These are phyloP conservation scores for Fragum fragum DNA, from an alignment of 2,888 invertebrate genomes.

Conservation along the genomic window DNA sequence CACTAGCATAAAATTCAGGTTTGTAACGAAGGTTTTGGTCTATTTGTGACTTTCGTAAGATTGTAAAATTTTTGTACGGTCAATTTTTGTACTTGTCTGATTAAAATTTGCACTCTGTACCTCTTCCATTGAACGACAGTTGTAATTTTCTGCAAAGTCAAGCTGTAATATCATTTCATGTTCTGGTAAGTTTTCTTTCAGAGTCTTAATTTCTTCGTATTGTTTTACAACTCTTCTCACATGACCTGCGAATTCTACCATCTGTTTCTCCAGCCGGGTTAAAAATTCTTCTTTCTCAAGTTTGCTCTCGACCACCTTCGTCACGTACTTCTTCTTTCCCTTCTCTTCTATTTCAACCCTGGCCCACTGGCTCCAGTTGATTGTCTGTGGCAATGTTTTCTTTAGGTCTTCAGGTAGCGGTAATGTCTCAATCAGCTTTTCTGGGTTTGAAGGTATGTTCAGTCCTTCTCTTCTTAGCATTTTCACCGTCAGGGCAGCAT, in stretches of 20 bases:
- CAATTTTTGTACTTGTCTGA: slow-evolving; percentile 53
- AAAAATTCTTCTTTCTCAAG: slow-evolving; percentile 26
- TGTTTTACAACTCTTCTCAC: slow-evolving; percentile 49
- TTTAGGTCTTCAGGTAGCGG: slow-evolving; percentile 10
- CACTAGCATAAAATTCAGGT: too few relatives aligned
- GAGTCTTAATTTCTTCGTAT: slow-evolving; percentile 36
- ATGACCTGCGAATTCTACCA: slow-evolving; percentile 54
- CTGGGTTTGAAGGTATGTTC: slow-evolving; percentile 24
- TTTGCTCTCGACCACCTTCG: slow-evolving; percentile 30
- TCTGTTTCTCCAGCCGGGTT: slow-evolving; percentile 32
- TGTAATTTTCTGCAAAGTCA: slow-evolving; percentile 61
- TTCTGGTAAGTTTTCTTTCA: slow-evolving; percentile 37
- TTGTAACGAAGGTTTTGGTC: too few relatives aligned
- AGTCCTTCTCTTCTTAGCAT: slow-evolving; percentile 35
- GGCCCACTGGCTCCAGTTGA: slow-evolving; percentile 41
- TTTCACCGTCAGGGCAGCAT: slow-evolving; percentile 44
- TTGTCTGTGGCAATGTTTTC: slow-evolving; percentile 21
- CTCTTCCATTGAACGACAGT: slow-evolving; percentile 48
- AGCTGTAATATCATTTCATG: slow-evolving; percentile 40
- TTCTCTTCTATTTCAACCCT: slow-evolving; percentile 43
- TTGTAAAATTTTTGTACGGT: slow-evolving; percentile 62
- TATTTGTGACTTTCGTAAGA: too few relatives aligned
- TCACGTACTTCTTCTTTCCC: slow-evolving; percentile 40
- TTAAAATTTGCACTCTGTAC: slow-evolving; percentile 57
- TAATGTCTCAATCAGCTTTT: slow-evolving; percentile 15